Evolutionary conservation across 2,113 vertebrate species (phyloP).

Genomic region (Plectropomus leopardus): DNA sequence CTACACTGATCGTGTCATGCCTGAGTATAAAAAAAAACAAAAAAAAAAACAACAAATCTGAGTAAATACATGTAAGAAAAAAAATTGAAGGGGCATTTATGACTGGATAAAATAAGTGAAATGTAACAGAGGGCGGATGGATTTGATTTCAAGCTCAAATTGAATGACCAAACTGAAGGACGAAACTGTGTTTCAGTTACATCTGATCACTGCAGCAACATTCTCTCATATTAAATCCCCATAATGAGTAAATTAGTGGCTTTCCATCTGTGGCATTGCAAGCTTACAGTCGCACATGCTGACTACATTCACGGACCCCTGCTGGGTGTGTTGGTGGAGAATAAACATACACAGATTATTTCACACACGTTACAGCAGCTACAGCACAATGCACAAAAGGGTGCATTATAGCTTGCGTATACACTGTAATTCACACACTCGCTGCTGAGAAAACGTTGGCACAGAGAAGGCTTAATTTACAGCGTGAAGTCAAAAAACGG

Average conservation of each 20-base stretch:
- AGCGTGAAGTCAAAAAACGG: conserved; percentile 49
- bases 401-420: conserved; percentile 47
- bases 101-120: conserved; percentile 26
- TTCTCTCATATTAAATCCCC: conserved; percentile 67
- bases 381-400: conserved; percentile 55
- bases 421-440: conserved; percentile 52
- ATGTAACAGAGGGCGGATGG: conserved; percentile 26
- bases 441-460: conserved; percentile 64
- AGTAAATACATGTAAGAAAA: conserved; percentile 21
- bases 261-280: conserved; percentile 78
- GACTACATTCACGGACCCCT: conserved; percentile 70
- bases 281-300: conserved; percentile 76
- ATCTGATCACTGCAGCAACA: conserved; percentile 43
- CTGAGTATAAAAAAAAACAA: conserved; percentile 39
- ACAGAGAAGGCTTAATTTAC: conserved; percentile 64
- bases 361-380: conserved; percentile 55
- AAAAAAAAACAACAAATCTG: too few relatives aligned
- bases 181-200: conserved; percentile 34
- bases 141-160: conserved; percentile 21
- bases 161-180: conserved; percentile 41
- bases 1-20: conserved; percentile 40
- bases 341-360: conserved; percentile 75
- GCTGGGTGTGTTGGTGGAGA: conserved; percentile 75
- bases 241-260: conserved; percentile 80
- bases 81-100: conserved; percentile 26